A percentile compares a stretch with the other conserved stretches of the same genome.
These are phyloP conservation scores for Zosterops pallidus DNA, from an alignment of 2,113 vertebrate species.

Conservation along the genomic window DNA sequence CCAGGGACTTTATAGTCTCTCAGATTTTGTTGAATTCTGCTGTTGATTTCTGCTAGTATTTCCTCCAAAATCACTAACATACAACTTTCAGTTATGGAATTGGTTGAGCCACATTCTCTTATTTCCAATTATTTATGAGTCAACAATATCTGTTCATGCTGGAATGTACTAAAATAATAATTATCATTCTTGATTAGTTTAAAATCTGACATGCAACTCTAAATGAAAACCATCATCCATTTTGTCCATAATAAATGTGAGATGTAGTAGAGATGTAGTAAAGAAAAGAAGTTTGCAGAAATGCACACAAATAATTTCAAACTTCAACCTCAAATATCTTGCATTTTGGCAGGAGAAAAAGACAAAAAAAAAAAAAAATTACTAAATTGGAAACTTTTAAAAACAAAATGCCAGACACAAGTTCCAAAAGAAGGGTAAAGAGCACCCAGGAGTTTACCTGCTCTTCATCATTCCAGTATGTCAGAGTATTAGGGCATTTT, in stretches of 20 bases:
- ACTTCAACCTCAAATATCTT: not conserved
- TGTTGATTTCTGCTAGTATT: not conserved
- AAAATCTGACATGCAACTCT: not conserved
- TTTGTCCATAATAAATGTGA: not conserved
- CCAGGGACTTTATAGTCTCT: not conserved
- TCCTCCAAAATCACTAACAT: not conserved
- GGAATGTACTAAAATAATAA: not conserved
- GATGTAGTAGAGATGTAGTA: not conserved
- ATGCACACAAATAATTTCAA: accelerated
- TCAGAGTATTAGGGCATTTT: not conserved
- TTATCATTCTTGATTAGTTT: not conserved
- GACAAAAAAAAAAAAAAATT: no score
- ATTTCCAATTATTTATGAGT: not conserved
- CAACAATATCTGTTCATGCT: not conserved
- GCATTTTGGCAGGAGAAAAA: not conserved
- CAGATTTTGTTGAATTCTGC: not conserved
- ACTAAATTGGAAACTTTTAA: not conserved
- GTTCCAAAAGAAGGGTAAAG: not conserved
- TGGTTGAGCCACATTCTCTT: not conserved
- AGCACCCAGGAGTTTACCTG: not conserved
- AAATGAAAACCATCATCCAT: not conserved
- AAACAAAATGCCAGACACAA: not conserved
- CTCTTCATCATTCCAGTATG: not conserved
- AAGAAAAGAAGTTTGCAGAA: not conserved
- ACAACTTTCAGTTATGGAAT: not conserved